These are phyloP conservation scores for Ceratosolen fusciceps DNA, from an alignment of 1,140 invertebrate genomes.

Conservation along the genomic window DNA sequence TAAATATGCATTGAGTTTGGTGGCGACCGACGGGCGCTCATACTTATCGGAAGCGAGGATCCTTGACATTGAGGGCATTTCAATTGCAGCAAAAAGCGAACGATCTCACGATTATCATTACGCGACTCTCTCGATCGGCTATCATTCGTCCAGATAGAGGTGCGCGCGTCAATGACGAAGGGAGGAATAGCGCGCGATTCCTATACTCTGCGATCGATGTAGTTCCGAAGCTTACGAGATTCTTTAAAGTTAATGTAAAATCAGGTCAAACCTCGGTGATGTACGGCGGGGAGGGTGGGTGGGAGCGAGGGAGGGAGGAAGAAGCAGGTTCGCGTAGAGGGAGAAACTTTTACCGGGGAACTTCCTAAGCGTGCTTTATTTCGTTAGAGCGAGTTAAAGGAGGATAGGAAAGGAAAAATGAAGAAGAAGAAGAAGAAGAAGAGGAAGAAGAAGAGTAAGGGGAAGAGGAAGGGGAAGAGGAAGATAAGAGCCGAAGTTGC, in stretches of 20 bases:
- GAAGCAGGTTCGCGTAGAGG: neutral
- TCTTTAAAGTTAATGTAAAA: neutral
- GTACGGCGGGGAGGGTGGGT: too few relatives aligned
- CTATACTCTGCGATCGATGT: neutral
- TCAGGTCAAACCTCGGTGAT: neutral
- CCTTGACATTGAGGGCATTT: too few relatives aligned
- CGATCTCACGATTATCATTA: too few relatives aligned
- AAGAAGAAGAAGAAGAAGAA: neutral
- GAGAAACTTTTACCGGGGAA: neutral
- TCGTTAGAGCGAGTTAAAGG: constrained; percentile 20
- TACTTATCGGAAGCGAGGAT: too few relatives aligned
- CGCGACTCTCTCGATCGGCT: too few relatives aligned
- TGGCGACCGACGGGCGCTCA: too few relatives aligned
- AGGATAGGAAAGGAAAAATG: constrained; percentile 34
- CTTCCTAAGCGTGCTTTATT: neutral
- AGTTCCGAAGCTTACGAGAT: neutral
- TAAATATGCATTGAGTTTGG: too few relatives aligned
- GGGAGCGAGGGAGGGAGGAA: neutral
- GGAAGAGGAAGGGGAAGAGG: neutral
- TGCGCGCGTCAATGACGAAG: too few relatives aligned
- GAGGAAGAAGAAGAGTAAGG: constrained; percentile 20
- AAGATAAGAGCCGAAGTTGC: too few relatives aligned
- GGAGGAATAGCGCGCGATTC: neutral
- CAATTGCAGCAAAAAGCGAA: too few relatives aligned
- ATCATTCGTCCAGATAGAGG: too few relatives aligned